Evolutionary conservation across 2,888 invertebrate genomes (phyloP), one percentile per base, ranked within the genome.

Genomic region (Drosophila prostipennis): DNA sequence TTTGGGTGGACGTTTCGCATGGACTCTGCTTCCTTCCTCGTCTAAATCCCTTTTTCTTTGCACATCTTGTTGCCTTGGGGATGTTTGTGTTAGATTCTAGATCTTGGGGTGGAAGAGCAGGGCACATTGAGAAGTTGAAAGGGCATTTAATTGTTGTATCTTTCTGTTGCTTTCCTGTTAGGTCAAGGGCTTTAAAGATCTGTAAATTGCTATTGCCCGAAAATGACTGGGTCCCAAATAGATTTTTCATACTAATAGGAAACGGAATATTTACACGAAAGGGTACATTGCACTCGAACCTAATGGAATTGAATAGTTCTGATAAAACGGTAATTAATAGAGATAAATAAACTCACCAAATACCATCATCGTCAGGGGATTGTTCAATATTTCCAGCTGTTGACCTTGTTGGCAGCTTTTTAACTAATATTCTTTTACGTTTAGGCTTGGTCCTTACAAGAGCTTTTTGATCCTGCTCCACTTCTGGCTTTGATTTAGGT

Each of bases 271-370:
- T 71, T 0, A 80, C 40, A 7, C 77, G 70, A 8, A 80, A 11
- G 1, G 88, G 80, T 36, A 87, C 46, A 79, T 86, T 85, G 36
- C 86, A 79, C 2, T 76, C 77, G 10, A 85, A 79, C 83, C 80
- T 80, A 10, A 19, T 2, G 4, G 7, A 26, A 4, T 7, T 13
- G 0, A 19, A 3, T 5, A 16, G 2, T 11, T 2, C 0, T 2
- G 4, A 8, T 6, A 13, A 2, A n/a, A 16, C 0, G 19, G 4
- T 8, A 5, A 8, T 5, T 7, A 0, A 6, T 10, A 8, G 0
- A 29, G 3, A 3, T 7, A n/a, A n/a, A 0, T 4, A 8, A 6
- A 34, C 79, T 78, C 54, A 87, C 80, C 82, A 87, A 5, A 80
- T n/a, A 16, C 76, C 65, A 6, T 56, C 65, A 3, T 26, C 34